Base-by-base conservation (phyloP, 2,113 vertebrate genomes). In the Himantopus leucocephalus region DNA sequence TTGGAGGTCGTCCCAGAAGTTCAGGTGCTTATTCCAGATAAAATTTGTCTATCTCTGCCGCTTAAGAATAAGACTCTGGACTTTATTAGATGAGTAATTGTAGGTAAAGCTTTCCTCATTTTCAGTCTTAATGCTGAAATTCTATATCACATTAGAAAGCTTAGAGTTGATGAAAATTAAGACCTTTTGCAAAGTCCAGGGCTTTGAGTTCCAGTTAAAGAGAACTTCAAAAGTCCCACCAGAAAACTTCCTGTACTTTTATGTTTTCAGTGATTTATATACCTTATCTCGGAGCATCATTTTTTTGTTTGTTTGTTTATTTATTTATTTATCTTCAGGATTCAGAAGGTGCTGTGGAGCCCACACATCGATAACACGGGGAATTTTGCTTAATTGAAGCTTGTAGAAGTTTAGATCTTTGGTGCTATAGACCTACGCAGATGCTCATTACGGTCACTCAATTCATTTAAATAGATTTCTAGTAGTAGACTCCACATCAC, bases 1-100 rank as follows among this genome's bases (percentile, higher is more conserved):
- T 95, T 97, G 95, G 97, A 95, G 92, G 94, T 94, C 1, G 0
- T 96, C 94, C 90, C 92, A 96, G 92, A 95, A 92, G 82, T 92
- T 91, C 88, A 96, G 83, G 92, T 92, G 80, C 76, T 82, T 89
- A 75, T 72, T 91, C 80, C 89, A 92, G 91, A 91, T 72, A 94
- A 94, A 97, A 92, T 89, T 89, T 78, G 88, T 80, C 93, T 87
- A 83, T 92, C 73, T 91, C 73, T 89, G 77, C 60, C 3, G 2
- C 91, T 85, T 81, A 82, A 77, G 67, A 88, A n/a, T 77, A 88
- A 81, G 70, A 9, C 20, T 93, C 68, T 78, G 86, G 76, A 77
- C 76, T 91, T 91, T 91, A 92, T 92, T 96, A 87, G 52, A 90
- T 72, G 88, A 94, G 48, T 91, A 88, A 95, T 35, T 71, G 68